Evolutionary conservation across 2,888 invertebrate genomes (phyloP), one percentile per base, ranked within the genome.

Genomic region (Brassicogethes aeneus): DNA sequence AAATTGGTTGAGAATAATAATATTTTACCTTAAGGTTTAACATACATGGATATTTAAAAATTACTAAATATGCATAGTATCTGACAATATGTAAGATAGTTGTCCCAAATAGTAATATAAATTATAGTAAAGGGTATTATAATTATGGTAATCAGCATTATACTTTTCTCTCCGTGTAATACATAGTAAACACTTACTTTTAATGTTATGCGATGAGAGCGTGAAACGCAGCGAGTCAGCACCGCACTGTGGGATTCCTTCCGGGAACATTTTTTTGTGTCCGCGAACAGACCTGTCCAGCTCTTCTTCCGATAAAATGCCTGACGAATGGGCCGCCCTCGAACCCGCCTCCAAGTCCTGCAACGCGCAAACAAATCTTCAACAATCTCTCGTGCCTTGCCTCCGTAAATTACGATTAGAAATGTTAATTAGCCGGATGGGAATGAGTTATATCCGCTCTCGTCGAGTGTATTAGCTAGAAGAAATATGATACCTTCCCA

Each of bases 201-300:
- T 69, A 30, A 67, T 54, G 45, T 68, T 66, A 46, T 69, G 65
- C 2, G 68, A 66, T 45, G 63, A 56, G 1, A 85, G 71, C 14
- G 82, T 81, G 69, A 79, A 92, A 65, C 94, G 77, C 39, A 96
- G 70, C 2, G 95, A 94, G 68, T 95, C 95, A 2, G 91, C 90
- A 2, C 93, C 97, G 66, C 96, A 97, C 65, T 95, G 93, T 0
- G 95, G 95, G 55, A 97, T 96, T 89, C 96, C 63, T 76, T 84
- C 16, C 79, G 96, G 70, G 59, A 72, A 74, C 66, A 73, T 73
- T 44, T 66, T 66, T 50, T 65, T 70, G 45, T 74, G 74, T 17
- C 69, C 70, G 39, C 64, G 62, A 17, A 68, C 52, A 2, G 73
- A 71, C 35, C 60, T 63, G 39, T 64, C 59, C 30, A 72, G 57